phyloP scores from a whole-genome alignment of 2,113 vertebrate genomes.

The Lampris incognitus region DNA sequence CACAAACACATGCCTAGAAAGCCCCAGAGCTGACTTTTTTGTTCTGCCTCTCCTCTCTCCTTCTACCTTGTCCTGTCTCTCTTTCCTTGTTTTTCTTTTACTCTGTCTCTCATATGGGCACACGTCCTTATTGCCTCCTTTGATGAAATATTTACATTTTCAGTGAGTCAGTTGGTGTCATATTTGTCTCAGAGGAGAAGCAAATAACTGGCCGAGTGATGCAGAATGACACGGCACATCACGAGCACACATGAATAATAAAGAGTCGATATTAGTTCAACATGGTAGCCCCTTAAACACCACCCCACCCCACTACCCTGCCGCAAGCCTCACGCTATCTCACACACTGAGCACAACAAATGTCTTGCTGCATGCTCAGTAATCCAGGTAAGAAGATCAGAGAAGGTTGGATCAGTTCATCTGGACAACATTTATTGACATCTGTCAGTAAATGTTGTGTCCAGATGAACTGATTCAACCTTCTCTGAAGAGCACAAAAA shows the following conservation, averaged over 20 bases:
- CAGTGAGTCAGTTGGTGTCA: neutral
- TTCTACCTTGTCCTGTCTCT: neutral
- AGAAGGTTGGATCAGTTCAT: no score
- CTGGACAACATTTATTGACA: no score
- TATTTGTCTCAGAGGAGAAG: neutral
- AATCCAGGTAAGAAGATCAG: no score
- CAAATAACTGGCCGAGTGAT: constrained; percentile 24
- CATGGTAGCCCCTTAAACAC: no score
- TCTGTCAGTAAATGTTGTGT: no score
- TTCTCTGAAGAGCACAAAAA: neutral
- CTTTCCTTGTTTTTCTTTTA: neutral
- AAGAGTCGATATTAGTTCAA: no score
- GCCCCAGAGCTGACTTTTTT: neutral
- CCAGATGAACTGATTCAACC: no score
- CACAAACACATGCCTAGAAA: neutral
- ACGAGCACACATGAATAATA: no score
- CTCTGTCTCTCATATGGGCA: neutral
- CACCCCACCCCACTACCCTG: neutral
- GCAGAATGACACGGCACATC: neutral
- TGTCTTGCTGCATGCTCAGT: no score
- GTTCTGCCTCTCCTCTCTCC: neutral
- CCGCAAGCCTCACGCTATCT: neutral
- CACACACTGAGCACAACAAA: neutral
- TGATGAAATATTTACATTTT: neutral
- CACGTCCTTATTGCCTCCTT: neutral